Evolutionary conservation across 2,113 vertebrate genomes (phyloP).

Genomic region (Cynopterus brachyotis): DNA sequence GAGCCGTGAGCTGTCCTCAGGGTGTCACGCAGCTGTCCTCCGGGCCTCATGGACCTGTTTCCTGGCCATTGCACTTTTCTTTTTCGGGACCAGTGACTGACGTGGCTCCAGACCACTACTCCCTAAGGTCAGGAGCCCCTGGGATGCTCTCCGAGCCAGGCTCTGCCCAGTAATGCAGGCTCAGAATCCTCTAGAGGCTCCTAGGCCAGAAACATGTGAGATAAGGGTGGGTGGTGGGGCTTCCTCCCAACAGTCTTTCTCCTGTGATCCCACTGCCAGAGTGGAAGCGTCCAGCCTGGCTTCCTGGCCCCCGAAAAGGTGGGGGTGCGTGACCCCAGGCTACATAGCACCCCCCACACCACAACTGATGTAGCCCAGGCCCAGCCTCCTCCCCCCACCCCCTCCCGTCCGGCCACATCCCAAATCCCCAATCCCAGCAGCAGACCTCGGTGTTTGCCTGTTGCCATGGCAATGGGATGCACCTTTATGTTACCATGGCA

Average conservation of each 20-base stretch:
- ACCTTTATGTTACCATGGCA: constrained; percentile 89
- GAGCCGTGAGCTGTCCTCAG: not conserved
- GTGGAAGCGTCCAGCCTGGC: not conserved
- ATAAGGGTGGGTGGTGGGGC: not conserved
- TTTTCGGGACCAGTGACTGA: not conserved
- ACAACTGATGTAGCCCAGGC: not conserved
- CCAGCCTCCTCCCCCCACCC: constrained; percentile 43
- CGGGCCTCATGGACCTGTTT: not conserved
- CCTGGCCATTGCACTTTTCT: not conserved
- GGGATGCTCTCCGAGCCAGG: not conserved
- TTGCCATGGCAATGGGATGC: constrained; percentile 88
- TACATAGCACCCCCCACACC: not conserved
- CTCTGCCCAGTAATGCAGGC: not conserved
- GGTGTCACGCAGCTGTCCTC: not conserved
- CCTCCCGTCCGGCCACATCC: constrained; percentile 74
- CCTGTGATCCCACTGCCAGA: not conserved
- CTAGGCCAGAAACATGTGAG: not conserved
- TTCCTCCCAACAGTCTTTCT: not conserved
- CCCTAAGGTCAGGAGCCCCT: not conserved
- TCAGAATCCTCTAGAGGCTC: not conserved
- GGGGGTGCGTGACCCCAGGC: not conserved
- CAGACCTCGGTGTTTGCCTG: constrained; percentile 85
- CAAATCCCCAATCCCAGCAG: constrained; percentile 81
- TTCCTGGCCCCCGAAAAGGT: not conserved
- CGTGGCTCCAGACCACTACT: not conserved